phyloP scores from a whole-genome alignment of 2,888 invertebrate genomes.

The Eupithecia tripunctaria region DNA sequence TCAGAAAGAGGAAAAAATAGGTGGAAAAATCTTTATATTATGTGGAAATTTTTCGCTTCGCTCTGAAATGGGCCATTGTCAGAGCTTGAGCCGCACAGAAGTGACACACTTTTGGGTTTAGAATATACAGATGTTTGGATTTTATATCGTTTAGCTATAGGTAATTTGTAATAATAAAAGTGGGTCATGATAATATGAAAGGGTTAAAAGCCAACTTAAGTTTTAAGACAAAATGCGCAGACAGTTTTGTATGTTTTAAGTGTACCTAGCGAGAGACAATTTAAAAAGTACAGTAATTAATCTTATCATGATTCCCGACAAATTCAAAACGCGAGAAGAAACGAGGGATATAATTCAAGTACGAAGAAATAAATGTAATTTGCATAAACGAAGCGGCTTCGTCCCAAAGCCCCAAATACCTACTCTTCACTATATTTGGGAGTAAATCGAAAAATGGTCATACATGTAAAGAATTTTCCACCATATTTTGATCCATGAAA shows the following conservation, averaged over 20 bases:
- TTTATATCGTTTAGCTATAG: not conserved
- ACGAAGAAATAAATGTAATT: not conserved
- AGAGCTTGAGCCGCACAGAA: not conserved
- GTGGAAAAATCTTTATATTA: not conserved
- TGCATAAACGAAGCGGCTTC: not conserved
- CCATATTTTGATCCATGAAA: not conserved
- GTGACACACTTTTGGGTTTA: not conserved
- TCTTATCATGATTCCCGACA: not conserved
- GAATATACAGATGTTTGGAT: not conserved
- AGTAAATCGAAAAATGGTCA: not conserved
- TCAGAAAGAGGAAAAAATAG: no score
- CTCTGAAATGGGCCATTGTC: not conserved
- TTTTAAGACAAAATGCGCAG: not conserved
- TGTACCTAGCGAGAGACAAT: not conserved
- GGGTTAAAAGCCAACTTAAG: no score
- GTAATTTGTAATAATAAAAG: no score
- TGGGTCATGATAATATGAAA: no score
- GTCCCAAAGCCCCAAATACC: no score
- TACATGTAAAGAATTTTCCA: not conserved
- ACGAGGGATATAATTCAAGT: not conserved
- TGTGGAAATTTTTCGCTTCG: not conserved
- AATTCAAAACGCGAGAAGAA: not conserved
- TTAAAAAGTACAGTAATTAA: not conserved
- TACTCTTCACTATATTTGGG: not conserved
- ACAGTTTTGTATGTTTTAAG: not conserved